Base-by-base conservation (phyloP, 2,888 invertebrate genomes). In the Drosophila pseudotalamancana region DNA sequence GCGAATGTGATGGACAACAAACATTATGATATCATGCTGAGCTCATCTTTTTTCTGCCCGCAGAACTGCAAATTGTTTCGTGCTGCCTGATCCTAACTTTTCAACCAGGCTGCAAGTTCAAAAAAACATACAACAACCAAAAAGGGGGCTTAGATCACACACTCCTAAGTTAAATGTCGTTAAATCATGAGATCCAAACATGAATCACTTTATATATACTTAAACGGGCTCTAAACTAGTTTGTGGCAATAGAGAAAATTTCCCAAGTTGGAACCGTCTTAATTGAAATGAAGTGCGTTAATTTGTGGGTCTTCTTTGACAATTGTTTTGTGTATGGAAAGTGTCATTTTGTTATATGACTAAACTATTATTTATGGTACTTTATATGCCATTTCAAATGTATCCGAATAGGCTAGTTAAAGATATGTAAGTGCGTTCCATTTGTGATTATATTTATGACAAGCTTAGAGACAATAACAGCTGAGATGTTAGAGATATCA, bases 11-110 rank as follows among this genome's bases (percentile, higher is more conserved):
- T 50, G 75, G 77, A 79, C 70, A 79, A 16, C 59, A 42, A 46
- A 56, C 42, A 76, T 64, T 77, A 87, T 81, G 81, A 81, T 81
- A 77, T 81, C 87, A 87, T 74, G 87, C 84, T 66, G 77, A 48
- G 60, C 56, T 67, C 64, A 62, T 68, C 49, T 60, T 53, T 51
- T 53, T 51, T 62, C 40, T 59, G 21, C 16, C 56, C 50, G 21
- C 14, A 9, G 31, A 61, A 11, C 35, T 21, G 40, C 49, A 59
- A 51, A 32, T 42, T 48, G 56, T 77, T n/a, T 76, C 64, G 68
- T 37, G 21, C 60, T 29, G 53, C 54, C 51, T 60, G 64, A 60
- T 54, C 63, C 63, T 60, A 54, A 49, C 11, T 27, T n/a, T n/a
- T 42, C 12, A 39, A 23, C 35, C 31, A n/a, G 12, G 25, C 43